Evolutionary conservation across 2,113 vertebrate species (phyloP).

Genomic region (Hydropotes inermis): DNA sequence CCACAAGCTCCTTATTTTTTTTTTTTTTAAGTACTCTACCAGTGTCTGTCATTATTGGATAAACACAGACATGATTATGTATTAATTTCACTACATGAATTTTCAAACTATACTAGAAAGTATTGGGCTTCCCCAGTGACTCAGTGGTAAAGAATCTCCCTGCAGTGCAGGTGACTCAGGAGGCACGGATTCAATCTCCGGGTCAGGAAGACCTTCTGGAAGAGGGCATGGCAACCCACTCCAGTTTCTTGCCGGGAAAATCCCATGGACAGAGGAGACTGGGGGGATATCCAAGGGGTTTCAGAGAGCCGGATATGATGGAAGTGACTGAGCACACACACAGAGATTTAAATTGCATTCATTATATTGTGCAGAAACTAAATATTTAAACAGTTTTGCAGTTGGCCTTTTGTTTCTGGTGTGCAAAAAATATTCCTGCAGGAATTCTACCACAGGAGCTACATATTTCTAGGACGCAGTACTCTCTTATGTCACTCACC

Average conservation of each 20-base stretch:
- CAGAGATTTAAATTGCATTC: background rate
- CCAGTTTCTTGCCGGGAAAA: background rate
- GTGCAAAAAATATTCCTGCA: background rate
- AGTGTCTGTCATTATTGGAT: background rate
- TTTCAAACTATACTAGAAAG: background rate
- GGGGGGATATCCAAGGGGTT: background rate
- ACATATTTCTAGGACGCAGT: background rate
- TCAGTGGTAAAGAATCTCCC: background rate
- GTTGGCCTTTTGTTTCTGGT: background rate
- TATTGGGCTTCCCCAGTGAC: background rate
- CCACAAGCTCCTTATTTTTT: background rate
- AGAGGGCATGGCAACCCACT: background rate
- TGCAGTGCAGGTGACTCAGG: background rate
- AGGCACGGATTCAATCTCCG: background rate
- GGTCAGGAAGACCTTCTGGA: background rate
- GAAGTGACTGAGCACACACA: background rate
- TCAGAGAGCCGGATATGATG: background rate
- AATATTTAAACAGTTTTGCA: background rate
- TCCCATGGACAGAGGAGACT: background rate
- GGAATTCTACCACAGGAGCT: background rate
- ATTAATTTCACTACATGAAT: background rate
- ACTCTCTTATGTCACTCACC: background rate
- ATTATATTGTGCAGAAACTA: background rate
- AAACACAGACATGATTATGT: background rate
- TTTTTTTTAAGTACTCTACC: background rate